These are phyloP conservation scores for Acronicta psi DNA, from an alignment of 2,888 invertebrate genomes.

Conservation along the genomic window DNA sequence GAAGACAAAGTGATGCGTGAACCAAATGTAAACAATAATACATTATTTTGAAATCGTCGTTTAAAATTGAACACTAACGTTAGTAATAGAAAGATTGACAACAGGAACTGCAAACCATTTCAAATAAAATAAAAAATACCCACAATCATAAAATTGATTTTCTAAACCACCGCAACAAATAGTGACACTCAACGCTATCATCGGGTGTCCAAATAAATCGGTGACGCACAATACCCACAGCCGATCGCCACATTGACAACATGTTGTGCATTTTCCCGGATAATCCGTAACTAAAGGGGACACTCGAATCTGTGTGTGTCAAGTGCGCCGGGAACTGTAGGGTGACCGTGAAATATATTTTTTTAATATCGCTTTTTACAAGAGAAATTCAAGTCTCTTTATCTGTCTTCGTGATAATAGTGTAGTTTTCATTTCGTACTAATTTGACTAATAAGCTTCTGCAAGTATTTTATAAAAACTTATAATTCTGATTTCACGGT, in stretches of 20 bases:
- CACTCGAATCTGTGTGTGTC: constrained; percentile 71
- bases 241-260: constrained; percentile 76
- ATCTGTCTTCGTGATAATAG: too few relatives aligned
- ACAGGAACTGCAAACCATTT: neutral
- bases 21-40: too few relatives aligned
- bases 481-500: too few relatives aligned
- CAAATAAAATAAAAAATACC: neutral
- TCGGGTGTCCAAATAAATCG: constrained; percentile 62
- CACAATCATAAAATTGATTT: neutral
- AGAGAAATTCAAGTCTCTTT: too few relatives aligned
- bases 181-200: constrained; percentile 44
- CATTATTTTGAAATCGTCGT: too few relatives aligned
- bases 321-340: constrained; percentile 65
- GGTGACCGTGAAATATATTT: constrained; percentile 59
- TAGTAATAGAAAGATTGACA: too few relatives aligned
- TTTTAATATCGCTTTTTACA: neutral
- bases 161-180: constrained; percentile 22
- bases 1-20: too few relatives aligned
- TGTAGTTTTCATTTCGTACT: too few relatives aligned
- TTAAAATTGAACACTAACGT: too few relatives aligned
- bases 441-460: too few relatives aligned
- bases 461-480: too few relatives aligned
- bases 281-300: constrained; percentile 83
- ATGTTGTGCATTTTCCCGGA: constrained; percentile 84
- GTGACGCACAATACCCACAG: constrained; percentile 63